A percentile compares a stretch with the other conserved stretches of the same genome.
Evolutionary conservation across 2,113 vertebrate species (phyloP).

Genomic region (cattle (Bos taurus)): DNA sequence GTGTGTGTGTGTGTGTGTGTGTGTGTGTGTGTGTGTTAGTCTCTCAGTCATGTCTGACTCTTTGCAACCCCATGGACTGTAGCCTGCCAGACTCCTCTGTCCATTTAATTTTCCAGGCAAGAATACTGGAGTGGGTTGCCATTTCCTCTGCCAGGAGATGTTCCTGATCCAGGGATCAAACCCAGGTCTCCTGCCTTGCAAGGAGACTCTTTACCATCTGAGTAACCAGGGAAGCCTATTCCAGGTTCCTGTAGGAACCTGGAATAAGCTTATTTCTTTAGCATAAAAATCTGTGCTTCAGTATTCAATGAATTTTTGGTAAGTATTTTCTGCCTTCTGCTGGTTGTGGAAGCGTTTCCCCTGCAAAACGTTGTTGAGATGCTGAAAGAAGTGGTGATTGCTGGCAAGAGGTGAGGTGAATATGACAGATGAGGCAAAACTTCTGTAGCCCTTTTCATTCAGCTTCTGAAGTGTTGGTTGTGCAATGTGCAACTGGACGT

Average conservation of each 20-base stretch:
- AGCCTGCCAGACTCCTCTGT: neutral
- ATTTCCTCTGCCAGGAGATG: neutral
- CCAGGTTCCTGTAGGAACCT: neutral
- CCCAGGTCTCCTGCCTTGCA: neutral
- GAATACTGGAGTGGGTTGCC: neutral
- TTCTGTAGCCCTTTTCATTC: neutral
- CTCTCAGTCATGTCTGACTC: neutral
- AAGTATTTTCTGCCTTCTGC: neutral
- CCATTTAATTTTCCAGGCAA: neutral
- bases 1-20: neutral
- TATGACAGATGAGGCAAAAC: neutral
- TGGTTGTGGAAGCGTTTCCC: neutral
- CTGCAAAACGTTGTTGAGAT: neutral
- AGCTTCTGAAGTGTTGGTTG: neutral
- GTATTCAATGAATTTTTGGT: neutral
- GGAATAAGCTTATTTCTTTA: neutral
- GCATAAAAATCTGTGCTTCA: neutral
- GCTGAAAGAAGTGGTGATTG: neutral
- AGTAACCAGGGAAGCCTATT: neutral
- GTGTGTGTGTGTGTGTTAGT: neutral
- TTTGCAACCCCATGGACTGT: neutral
- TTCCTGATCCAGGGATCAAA: neutral
- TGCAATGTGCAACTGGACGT: rapidly evolving
- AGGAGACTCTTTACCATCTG: neutral
- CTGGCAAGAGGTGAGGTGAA: neutral